Percentiles rank a stretch among this genome's conserved stretches.
Conservation (phyloP, 2,888 invertebrate species). For the Meta bourneti region DNA sequence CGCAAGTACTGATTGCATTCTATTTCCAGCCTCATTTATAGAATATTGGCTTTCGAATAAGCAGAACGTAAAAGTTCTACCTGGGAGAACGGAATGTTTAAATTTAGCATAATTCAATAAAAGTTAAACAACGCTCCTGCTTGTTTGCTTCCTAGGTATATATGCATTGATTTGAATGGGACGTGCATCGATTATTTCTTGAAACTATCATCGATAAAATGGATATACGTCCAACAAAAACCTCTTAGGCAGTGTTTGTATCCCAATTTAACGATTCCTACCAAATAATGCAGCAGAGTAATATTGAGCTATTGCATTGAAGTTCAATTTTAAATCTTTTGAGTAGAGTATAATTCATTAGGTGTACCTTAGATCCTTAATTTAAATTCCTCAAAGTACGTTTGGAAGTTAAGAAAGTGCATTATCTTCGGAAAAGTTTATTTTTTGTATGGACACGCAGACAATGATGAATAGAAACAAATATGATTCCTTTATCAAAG, state of each 20-base stretch:
- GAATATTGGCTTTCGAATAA: background rate
- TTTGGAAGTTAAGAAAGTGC: background rate
- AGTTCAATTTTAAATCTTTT: background rate
- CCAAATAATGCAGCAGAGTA: background rate
- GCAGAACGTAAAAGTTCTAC: background rate
- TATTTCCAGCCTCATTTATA: background rate
- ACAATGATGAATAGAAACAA: too few relatives aligned
- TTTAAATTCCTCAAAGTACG: background rate
- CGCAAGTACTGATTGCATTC: conserved; percentile 1
- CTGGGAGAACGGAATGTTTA: background rate
- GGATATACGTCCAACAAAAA: background rate
- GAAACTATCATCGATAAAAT: background rate
- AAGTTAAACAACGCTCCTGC: background rate
- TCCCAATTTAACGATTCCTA: background rate
- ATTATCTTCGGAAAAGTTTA: too few relatives aligned
- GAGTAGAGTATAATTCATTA: background rate
- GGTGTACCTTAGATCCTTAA: background rate
- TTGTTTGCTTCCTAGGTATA: background rate
- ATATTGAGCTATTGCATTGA: background rate
- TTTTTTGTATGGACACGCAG: too few relatives aligned
- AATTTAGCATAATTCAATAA: background rate
- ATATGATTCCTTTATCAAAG: too few relatives aligned
- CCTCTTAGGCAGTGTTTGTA: background rate
- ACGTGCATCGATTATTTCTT: background rate
- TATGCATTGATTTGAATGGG: background rate